These are phyloP conservation scores for Nemotelus nigrinus DNA, from an alignment of 2,888 invertebrate species.

Conservation along the genomic window DNA sequence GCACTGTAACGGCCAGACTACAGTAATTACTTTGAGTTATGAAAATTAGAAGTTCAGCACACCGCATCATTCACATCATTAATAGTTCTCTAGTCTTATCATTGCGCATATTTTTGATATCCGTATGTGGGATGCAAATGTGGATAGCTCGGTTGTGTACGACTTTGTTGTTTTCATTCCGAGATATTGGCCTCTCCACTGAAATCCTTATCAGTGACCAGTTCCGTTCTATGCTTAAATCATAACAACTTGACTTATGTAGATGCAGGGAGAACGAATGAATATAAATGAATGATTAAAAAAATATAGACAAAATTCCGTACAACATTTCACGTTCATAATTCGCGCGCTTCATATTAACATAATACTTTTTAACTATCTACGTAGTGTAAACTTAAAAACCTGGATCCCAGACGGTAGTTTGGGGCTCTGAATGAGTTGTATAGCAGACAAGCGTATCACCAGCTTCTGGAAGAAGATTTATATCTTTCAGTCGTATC, in stretches of 20 bases:
- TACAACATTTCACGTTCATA: background rate
- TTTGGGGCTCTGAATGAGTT: constrained; percentile 71
- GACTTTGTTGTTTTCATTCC: background rate
- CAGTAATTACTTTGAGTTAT: background rate
- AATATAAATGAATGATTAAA: constrained; percentile 4
- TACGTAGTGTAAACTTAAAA: constrained; percentile 63
- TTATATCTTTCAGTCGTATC: constrained; percentile 74
- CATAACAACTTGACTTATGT: background rate
- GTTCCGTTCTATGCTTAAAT: constrained; percentile 58
- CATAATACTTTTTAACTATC: constrained; percentile 8
- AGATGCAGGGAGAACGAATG: background rate
- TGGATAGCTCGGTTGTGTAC: background rate
- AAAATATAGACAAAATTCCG: background rate
- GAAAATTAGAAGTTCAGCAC: background rate
- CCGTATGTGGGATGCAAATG: constrained; percentile 37
- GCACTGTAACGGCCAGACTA: background rate
- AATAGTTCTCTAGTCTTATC: constrained; percentile 9
- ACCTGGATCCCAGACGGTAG: constrained; percentile 87
- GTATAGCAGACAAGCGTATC: constrained; percentile 84
- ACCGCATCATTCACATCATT: constrained; percentile 7
- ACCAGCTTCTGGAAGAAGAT: constrained; percentile 74
- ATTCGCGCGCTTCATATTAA: background rate
- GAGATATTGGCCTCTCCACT: constrained; percentile 20
- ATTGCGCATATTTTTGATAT: constrained; percentile 34
- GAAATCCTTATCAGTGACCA: constrained; percentile 55